Conservation (phyloP, 2,797 vertebrate species). For the Ctenochaetus hawaiiensis region DNA sequence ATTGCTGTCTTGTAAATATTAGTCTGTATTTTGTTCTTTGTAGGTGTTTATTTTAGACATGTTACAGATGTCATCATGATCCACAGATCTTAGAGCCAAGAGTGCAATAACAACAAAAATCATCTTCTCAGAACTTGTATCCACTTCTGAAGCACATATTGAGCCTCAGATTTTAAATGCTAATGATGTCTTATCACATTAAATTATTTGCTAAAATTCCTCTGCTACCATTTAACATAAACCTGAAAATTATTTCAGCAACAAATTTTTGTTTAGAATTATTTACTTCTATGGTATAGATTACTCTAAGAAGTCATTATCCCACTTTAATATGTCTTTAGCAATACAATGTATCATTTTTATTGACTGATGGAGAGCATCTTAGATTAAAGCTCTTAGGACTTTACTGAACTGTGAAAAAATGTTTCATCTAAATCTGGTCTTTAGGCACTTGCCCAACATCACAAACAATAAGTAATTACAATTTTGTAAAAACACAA, state of each 20-base stretch:
- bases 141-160: constrained; percentile 6
- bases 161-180: neutral
- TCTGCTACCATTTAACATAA: neutral
- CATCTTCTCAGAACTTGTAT: constrained; percentile 24
- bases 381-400: neutral
- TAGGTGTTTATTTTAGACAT: constrained; percentile 64
- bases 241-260: neutral
- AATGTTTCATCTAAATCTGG: neutral
- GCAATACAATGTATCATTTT: neutral
- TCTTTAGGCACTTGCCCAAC: neutral
- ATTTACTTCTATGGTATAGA: neutral
- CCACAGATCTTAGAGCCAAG: constrained; percentile 43
- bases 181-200: neutral
- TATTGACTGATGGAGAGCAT: neutral
- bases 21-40: constrained; percentile 53
- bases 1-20: constrained; percentile 81
- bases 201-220: neutral
- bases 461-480: neutral
- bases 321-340: no score
- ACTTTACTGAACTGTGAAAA: neutral
- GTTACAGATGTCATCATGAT: constrained; percentile 49
- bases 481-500: neutral
- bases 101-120: constrained; percentile 53
- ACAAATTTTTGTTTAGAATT: neutral
- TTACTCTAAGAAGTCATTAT: no score